Evolutionary conservation across 2,797 vertebrate species (phyloP).

Genomic region (Esox masquinongy): DNA sequence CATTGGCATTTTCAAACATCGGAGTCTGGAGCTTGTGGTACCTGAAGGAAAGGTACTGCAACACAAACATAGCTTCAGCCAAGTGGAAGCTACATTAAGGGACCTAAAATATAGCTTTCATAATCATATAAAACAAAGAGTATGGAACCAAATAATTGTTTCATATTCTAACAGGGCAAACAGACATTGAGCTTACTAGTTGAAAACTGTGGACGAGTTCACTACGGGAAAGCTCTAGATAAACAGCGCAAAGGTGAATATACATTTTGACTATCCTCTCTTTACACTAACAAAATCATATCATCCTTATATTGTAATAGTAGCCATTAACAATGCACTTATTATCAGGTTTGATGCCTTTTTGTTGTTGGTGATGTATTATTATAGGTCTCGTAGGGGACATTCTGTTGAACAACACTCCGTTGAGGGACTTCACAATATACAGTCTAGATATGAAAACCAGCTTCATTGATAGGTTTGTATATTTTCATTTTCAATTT

Average conservation of each 20-base stretch:
- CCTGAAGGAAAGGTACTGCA: slow-evolving; percentile 84
- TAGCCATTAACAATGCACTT: slow-evolving; percentile 45
- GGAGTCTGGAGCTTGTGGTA: slow-evolving; percentile 74
- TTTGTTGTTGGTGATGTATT: slow-evolving; percentile 29
- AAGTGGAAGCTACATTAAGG: not conserved
- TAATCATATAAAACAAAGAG: not conserved
- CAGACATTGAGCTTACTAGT: slow-evolving; percentile 86
- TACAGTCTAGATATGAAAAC: slow-evolving; percentile 94
- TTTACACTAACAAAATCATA: not conserved
- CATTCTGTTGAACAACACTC: slow-evolving; percentile 83
- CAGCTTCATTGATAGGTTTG: slow-evolving; percentile 88
- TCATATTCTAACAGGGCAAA: slow-evolving; percentile 72
- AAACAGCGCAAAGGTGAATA: slow-evolving; percentile 90
- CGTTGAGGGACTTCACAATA: slow-evolving; percentile 88
- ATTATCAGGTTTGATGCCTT: not conserved
- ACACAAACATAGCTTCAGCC: not conserved
- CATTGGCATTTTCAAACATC: slow-evolving; percentile 86
- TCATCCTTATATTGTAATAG: not conserved
- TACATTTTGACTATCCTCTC: slow-evolving; percentile 10
- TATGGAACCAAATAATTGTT: not conserved
- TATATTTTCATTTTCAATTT: slow-evolving; percentile 35
- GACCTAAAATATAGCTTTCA: not conserved
- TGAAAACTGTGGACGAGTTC: slow-evolving; percentile 91
- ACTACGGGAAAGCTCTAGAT: slow-evolving; percentile 82
- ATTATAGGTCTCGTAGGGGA: slow-evolving; percentile 89